phyloP scores from a whole-genome alignment of 2,113 vertebrate genomes.

The Solenodon paradoxus region DNA sequence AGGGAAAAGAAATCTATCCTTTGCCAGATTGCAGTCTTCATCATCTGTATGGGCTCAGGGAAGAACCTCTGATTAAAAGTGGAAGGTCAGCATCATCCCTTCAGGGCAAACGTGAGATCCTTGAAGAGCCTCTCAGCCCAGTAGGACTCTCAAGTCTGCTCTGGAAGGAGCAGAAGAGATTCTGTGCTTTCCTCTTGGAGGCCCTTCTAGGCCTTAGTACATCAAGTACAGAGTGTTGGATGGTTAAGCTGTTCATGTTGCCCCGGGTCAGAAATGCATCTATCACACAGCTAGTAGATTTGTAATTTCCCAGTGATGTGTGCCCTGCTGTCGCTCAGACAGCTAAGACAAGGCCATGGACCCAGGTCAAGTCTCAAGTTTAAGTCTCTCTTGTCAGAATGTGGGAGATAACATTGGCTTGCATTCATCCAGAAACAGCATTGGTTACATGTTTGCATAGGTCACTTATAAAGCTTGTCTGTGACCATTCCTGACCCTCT shows the following conservation, averaged over 20 bases:
- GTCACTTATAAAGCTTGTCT: not conserved
- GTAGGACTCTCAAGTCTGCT: conserved; percentile 33
- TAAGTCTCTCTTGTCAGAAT: not conserved
- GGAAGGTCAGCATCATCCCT: not conserved
- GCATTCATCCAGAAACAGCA: not conserved
- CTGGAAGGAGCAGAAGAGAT: not conserved
- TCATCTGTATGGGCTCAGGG: not conserved
- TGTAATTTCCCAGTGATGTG: not conserved
- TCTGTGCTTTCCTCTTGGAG: not conserved
- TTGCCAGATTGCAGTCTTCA: not conserved
- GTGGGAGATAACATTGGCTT: not conserved
- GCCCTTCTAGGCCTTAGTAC: not conserved
- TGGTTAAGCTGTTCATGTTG: not conserved
- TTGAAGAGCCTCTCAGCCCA: conserved; percentile 48
- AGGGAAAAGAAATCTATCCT: not conserved
- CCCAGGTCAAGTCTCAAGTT: too few relatives aligned
- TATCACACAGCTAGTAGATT: not conserved
- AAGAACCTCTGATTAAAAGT: conserved; percentile 6
- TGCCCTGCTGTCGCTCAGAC: too few relatives aligned
- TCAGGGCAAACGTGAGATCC: not conserved
- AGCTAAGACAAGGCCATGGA: too few relatives aligned
- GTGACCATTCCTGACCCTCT: not conserved
- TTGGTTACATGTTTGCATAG: not conserved
- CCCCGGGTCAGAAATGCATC: not conserved
- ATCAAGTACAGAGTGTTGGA: not conserved